phyloP scores from a whole-genome alignment of 1,140 invertebrate species.

The Fopius arisanus region DNA sequence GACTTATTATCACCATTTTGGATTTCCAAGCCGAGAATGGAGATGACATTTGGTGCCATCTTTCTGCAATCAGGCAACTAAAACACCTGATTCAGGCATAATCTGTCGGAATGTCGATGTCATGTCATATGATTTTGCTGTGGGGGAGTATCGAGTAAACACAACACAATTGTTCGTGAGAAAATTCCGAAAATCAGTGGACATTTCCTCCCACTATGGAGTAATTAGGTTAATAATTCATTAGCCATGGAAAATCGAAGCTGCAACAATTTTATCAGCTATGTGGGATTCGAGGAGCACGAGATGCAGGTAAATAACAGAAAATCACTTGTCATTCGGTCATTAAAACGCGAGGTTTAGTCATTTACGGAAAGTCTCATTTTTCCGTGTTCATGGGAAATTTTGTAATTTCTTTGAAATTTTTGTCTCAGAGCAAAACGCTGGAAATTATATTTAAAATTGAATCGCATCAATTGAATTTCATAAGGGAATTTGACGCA shows the following conservation, averaged over 20 bases:
- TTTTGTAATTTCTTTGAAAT: too few relatives aligned
- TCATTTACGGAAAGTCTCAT: too few relatives aligned
- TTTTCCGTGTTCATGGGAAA: too few relatives aligned
- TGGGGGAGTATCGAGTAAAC: constrained; percentile 5
- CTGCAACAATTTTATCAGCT: constrained; percentile 67
- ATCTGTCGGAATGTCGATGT: neutral
- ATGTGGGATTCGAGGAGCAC: constrained; percentile 64
- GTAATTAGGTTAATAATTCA: neutral
- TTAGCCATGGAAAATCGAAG: constrained; percentile 60
- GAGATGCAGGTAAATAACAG: constrained; percentile 58
- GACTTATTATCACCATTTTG: too few relatives aligned
- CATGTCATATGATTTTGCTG: neutral
- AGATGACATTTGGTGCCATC: neutral
- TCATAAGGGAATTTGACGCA: too few relatives aligned
- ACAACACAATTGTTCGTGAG: neutral
- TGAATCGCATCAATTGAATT: too few relatives aligned
- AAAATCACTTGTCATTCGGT: neutral
- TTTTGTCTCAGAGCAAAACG: too few relatives aligned
- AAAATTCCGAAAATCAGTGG: neutral
- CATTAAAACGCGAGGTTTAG: too few relatives aligned
- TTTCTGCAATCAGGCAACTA: neutral
- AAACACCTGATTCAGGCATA: neutral
- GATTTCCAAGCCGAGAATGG: neutral
- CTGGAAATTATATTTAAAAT: too few relatives aligned
- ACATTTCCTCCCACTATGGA: neutral